A percentile compares a stretch with the other conserved stretches of the same genome.
These are phyloP conservation scores for Lissocephala sabroskyi DNA, from an alignment of 2,888 invertebrate species.

Conservation along the genomic window DNA sequence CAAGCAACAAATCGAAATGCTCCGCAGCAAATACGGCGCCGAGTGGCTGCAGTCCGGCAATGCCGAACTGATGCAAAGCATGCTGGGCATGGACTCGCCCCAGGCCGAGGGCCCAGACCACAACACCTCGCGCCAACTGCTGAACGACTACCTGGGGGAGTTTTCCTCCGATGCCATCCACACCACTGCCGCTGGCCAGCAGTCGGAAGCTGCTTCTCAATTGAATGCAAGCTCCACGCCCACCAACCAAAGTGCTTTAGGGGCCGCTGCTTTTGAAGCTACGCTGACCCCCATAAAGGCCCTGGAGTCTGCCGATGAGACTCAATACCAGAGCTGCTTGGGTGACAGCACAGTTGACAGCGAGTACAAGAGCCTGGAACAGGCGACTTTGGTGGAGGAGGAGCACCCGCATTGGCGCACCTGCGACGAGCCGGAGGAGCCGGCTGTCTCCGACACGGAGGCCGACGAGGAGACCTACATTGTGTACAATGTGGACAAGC, in stretches of 20 bases:
- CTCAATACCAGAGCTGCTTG: slow-evolving; percentile 42
- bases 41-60: slow-evolving; percentile 76
- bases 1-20: slow-evolving; percentile 75
- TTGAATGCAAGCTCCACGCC: slow-evolving; percentile 51
- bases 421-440: slow-evolving; percentile 39
- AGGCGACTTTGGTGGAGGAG: too few species aligned
- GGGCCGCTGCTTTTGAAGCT: slow-evolving; percentile 11
- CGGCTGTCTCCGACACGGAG: slow-evolving; percentile 69
- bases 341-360: neutral
- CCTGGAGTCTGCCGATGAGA: slow-evolving; percentile 21
- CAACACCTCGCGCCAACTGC: slow-evolving; percentile 50
- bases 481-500: slow-evolving; percentile 49
- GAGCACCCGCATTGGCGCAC: too few species aligned
- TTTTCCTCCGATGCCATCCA: slow-evolving; percentile 23
- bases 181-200: neutral
- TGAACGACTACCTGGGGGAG: slow-evolving; percentile 61
- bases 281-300: slow-evolving; percentile 38
- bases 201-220: slow-evolving; percentile 1
- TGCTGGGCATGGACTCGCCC: slow-evolving; percentile 71
- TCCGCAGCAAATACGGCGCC: slow-evolving; percentile 76
- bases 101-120: slow-evolving; percentile 30
- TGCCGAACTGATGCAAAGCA: slow-evolving; percentile 74
- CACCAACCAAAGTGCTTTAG: slow-evolving; percentile 22
- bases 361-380: too few species aligned
- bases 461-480: slow-evolving; percentile 70